These are phyloP conservation scores for Dilophus febrilis DNA, from an alignment of 2,888 invertebrate species.

Conservation along the genomic window DNA sequence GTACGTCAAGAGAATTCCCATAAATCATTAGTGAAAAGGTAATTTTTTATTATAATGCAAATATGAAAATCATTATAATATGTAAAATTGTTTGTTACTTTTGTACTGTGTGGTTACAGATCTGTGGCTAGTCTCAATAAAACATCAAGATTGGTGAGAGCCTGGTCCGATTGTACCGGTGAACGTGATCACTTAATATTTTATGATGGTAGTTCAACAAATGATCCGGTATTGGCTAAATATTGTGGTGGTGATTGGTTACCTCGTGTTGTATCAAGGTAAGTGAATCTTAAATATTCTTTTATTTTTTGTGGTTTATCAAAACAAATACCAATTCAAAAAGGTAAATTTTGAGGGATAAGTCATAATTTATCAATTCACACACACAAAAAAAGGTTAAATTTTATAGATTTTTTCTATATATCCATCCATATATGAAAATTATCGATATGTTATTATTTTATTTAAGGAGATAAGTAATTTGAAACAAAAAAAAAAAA, in stretches of 20 bases:
- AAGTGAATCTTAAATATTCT: slow-evolving; percentile 13
- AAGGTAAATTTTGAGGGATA: too few species aligned
- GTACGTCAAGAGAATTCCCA: slow-evolving; percentile 60
- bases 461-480: too few species aligned
- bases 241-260: slow-evolving; percentile 80
- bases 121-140: slow-evolving; percentile 45
- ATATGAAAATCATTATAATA: not conserved
- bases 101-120: slow-evolving; percentile 18
- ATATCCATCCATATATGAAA: too few species aligned
- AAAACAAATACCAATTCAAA: too few species aligned
- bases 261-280: slow-evolving; percentile 55
- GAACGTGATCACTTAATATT: slow-evolving; percentile 71
- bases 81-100: not conserved
- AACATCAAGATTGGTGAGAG: slow-evolving; percentile 51
- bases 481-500: too few species aligned
- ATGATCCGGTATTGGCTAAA: slow-evolving; percentile 67
- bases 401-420: too few species aligned
- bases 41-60: slow-evolving; percentile 6
- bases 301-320: too few species aligned
- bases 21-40: slow-evolving; percentile 30
- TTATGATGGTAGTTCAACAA: slow-evolving; percentile 67
- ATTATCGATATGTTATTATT: too few species aligned
- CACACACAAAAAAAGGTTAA: too few species aligned
- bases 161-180: slow-evolving; percentile 67
- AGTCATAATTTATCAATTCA: too few species aligned